Evolutionary conservation across 2,113 vertebrate genomes (phyloP).

Genomic region (Callospermophilus lateralis): DNA sequence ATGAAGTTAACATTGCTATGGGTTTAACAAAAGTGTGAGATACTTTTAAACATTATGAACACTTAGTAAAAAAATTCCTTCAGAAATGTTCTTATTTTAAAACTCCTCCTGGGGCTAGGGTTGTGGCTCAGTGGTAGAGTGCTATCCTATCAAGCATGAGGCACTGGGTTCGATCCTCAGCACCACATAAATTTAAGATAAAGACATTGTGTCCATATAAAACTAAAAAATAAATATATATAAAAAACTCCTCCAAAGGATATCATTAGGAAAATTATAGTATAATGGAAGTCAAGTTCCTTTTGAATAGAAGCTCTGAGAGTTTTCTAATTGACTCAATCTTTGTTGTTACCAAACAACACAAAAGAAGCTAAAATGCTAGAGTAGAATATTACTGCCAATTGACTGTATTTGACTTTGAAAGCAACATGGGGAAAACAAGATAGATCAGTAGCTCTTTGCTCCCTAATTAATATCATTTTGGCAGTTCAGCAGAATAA

Average conservation of each 20-base stretch:
- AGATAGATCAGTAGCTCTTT: neutral
- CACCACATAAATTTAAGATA: too few species aligned
- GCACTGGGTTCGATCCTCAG: too few species aligned
- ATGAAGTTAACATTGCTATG: neutral
- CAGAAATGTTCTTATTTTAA: conserved; percentile 15
- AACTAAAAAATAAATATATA: too few species aligned
- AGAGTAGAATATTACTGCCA: neutral
- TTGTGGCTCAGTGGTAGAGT: too few species aligned
- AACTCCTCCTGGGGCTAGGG: neutral
- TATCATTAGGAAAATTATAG: neutral
- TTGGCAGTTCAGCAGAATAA: conserved; percentile 51
- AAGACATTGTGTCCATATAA: too few species aligned
- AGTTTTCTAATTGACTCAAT: neutral
- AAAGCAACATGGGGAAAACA: neutral
- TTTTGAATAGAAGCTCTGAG: neutral
- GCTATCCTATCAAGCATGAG: too few species aligned
- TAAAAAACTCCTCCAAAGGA: neutral
- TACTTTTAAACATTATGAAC: neutral
- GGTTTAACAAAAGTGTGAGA: neutral
- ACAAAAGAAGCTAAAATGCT: neutral
- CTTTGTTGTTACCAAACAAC: neutral
- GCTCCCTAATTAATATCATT: conserved; percentile 35
- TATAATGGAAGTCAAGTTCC: neutral
- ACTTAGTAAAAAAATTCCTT: neutral
- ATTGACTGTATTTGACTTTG: neutral